Evolutionary conservation across 2,888 invertebrate species (phyloP), one percentile per base, ranked within the genome.

Genomic region (Hofmannophila pseudospretella): DNA sequence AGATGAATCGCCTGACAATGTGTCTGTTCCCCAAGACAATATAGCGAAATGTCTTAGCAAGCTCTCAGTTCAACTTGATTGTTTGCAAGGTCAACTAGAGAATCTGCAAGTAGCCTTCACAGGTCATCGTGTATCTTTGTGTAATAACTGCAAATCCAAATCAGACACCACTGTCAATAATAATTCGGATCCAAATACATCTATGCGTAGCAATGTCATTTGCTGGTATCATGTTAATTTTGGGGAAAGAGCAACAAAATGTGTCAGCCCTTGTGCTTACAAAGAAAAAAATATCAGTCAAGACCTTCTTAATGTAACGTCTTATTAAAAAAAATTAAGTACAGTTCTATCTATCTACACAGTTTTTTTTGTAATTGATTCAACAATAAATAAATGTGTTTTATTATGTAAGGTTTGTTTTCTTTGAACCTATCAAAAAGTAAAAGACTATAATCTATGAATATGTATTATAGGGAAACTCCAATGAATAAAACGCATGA

Each of bases 401-500:
- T n/a, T n/a, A n/a, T n/a, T n/a, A n/a, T n/a, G n/a, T n/a, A n/a
- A n/a, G n/a, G n/a, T n/a, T n/a, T n/a, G n/a, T n/a, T n/a, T n/a
- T n/a, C n/a, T n/a, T n/a, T n/a, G n/a, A n/a, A n/a, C n/a, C n/a
- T n/a, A n/a, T n/a, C n/a, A n/a, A n/a, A n/a, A n/a, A n/a, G n/a
- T n/a, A n/a, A n/a, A n/a, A n/a, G n/a, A n/a, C n/a, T n/a, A n/a
- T n/a, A n/a, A n/a, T n/a, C n/a, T n/a, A n/a, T n/a, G n/a, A n/a
- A n/a, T n/a, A n/a, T n/a, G n/a, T n/a, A n/a, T n/a, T n/a, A n/a
- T n/a, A n/a, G n/a, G n/a, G n/a, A n/a, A n/a, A n/a, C n/a, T n/a
- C n/a, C n/a, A n/a, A n/a, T n/a, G n/a, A 31, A 31, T n/a, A n/a
- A 65, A 47, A 36, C 45, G 31, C 44, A 36, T 32, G 40, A 49